Evolutionary conservation across 2,113 vertebrate genomes (phyloP).

Genomic region (Dromaius novaehollandiae): DNA sequence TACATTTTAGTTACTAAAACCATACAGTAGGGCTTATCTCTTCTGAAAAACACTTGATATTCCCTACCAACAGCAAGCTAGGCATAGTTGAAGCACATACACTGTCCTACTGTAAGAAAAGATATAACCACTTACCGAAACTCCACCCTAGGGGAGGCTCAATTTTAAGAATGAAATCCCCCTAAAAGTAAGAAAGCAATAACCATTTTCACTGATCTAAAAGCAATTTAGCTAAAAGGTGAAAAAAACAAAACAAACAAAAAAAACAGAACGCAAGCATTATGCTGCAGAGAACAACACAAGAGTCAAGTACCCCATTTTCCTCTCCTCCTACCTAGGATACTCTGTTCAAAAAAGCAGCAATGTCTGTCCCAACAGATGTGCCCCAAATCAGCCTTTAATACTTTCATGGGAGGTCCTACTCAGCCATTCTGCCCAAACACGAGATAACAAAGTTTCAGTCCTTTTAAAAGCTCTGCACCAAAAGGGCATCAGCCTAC

Average conservation of each 20-base stretch:
- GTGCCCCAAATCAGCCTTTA: background rate
- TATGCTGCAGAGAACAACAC: background rate
- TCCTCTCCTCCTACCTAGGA: background rate
- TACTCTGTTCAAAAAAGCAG: background rate
- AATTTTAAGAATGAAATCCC: slow-evolving; percentile 98
- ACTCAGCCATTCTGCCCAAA: background rate
- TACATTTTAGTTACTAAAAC: background rate
- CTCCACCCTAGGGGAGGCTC: slow-evolving; percentile 98
- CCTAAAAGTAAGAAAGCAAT: slow-evolving; percentile 74
- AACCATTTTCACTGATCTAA: background rate
- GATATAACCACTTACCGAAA: slow-evolving; percentile 85
- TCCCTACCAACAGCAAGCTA: background rate
- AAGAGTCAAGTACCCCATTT: background rate
- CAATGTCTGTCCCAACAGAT: background rate
- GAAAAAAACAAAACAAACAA: background rate
- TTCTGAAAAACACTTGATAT: background rate
- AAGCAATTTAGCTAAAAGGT: background rate
- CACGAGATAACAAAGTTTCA: fast-evolving
- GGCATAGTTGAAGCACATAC: background rate
- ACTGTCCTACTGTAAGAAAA: background rate
- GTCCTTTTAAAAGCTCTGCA: background rate
- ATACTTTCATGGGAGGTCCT: background rate
- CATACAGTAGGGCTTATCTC: background rate
- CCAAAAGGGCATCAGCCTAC: background rate
- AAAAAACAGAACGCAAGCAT: background rate